Conservation (phyloP, 1,140 invertebrate genomes). For the Xylocopa sonorina region DNA sequence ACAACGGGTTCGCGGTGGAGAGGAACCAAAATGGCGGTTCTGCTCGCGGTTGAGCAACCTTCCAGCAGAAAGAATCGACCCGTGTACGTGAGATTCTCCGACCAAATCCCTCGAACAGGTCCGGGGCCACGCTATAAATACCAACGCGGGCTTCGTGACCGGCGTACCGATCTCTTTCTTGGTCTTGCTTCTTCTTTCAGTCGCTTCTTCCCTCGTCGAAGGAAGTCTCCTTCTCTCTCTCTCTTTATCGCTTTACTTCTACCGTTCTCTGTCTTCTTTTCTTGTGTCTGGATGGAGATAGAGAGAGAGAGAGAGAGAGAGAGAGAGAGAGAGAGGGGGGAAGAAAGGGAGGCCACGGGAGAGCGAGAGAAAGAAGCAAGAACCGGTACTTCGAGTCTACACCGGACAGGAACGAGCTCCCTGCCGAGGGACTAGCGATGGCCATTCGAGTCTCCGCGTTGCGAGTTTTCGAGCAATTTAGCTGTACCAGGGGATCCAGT, state of each 20-base stretch:
- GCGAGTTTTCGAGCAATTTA: conserved; percentile 34
- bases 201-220: conserved; percentile 8
- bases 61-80: conserved; percentile 58
- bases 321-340: conserved; percentile 61
- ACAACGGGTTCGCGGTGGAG: conserved; percentile 8
- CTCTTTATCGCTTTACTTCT: conserved; percentile 1
- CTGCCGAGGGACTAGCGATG: conserved; percentile 18
- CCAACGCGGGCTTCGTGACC: conserved; percentile 66
- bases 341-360: conserved; percentile 36
- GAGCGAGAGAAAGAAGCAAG: conserved; percentile 63
- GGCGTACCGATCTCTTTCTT: conserved; percentile 53
- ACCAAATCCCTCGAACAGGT: conserved; percentile 71
- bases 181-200: conserved; percentile 30
- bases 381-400: conserved; percentile 65
- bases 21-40: conserved; percentile 71
- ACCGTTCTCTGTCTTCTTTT: not conserved
- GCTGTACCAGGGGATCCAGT: conserved; percentile 9
- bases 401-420: conserved; percentile 46
- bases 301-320: conserved; percentile 33
- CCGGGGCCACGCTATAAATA: conserved; percentile 62
- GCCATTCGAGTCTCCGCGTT: not conserved
- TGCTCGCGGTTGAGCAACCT: conserved; percentile 74
- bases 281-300: conserved; percentile 25
- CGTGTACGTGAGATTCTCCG: conserved; percentile 66
- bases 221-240: conserved; percentile 1